Evolutionary conservation across 2,797 vertebrate species (phyloP).

Genomic region (Poecilia picta): DNA sequence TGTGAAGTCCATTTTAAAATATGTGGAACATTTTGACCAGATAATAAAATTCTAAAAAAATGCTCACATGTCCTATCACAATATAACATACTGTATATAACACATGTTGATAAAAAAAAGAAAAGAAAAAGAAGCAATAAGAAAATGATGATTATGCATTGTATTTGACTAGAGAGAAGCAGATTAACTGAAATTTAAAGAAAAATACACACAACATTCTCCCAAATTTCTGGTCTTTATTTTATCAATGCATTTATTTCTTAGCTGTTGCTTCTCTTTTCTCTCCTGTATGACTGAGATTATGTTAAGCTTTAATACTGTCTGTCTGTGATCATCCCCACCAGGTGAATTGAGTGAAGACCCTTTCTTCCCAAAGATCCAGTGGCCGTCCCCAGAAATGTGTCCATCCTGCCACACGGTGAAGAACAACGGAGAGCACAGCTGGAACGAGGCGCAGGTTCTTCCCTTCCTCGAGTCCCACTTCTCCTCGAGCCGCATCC

Average conservation of each 20-base stretch:
- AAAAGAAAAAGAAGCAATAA: not conserved
- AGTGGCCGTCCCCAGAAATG: constrained; percentile 87
- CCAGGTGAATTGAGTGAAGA: constrained; percentile 89
- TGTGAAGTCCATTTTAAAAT: not conserved
- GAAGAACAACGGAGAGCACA: constrained; percentile 65
- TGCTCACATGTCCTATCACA: no score
- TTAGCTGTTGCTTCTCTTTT: not conserved
- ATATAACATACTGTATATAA: no score
- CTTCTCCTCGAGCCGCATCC: constrained; percentile 80
- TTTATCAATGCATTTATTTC: not conserved
- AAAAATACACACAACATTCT: not conserved
- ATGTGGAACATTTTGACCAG: not conserved
- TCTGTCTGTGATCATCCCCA: not conserved
- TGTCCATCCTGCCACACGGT: constrained; percentile 85
- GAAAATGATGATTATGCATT: not conserved
- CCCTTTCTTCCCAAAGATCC: constrained; percentile 91
- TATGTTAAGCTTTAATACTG: not conserved
- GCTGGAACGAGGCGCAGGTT: constrained; percentile 79
- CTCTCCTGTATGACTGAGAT: not conserved
- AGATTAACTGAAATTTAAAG: not conserved
- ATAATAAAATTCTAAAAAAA: not conserved
- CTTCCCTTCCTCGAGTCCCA: constrained; percentile 82
- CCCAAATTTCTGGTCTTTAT: not conserved
- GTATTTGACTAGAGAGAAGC: not conserved
- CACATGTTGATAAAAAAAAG: not conserved